Percentiles rank a stretch among this genome's conserved stretches.
These are phyloP conservation scores for Columbina picui DNA, from an alignment of 2,113 vertebrate species.

Conservation along the genomic window DNA sequence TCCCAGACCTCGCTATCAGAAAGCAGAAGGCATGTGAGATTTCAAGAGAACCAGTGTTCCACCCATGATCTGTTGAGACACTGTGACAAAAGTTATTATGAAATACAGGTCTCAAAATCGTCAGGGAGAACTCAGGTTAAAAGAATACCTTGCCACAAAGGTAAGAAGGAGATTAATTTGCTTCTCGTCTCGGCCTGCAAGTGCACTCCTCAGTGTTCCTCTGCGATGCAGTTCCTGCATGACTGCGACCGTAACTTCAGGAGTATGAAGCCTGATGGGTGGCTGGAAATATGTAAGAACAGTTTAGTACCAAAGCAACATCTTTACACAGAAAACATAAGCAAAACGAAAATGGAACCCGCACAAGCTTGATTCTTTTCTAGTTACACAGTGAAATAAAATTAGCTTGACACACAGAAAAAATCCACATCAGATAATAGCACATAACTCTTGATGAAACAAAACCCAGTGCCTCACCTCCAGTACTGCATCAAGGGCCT, in stretches of 20 bases:
- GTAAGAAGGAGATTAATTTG: conserved; percentile 84
- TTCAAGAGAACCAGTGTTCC: neutral
- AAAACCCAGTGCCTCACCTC: conserved; percentile 72
- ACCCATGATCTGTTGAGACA: fast-evolving
- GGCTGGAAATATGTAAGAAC: conserved; percentile 62
- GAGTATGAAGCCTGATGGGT: conserved; percentile 74
- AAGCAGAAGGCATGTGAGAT: neutral
- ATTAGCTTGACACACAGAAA: neutral
- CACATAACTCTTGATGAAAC: neutral
- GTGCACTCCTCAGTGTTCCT: conserved; percentile 91
- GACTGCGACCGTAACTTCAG: conserved; percentile 90
- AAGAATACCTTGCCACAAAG: conserved; percentile 89
- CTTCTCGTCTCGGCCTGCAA: conserved; percentile 93
- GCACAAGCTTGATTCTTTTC: neutral
- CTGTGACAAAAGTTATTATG: neutral
- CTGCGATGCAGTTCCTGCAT: conserved; percentile 93
- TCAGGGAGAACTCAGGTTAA: neutral
- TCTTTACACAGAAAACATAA: neutral
- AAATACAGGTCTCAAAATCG: neutral
- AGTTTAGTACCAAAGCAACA: neutral
- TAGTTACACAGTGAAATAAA: neutral
- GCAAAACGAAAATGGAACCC: neutral
- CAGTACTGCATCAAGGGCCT: conserved; percentile 90
- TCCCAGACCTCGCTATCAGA: neutral
- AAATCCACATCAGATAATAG: neutral